Percentiles rank a stretch among this genome's conserved stretches.
Conservation (phyloP, 1,140 invertebrate species). For the Zaprionus tsacasi region DNA sequence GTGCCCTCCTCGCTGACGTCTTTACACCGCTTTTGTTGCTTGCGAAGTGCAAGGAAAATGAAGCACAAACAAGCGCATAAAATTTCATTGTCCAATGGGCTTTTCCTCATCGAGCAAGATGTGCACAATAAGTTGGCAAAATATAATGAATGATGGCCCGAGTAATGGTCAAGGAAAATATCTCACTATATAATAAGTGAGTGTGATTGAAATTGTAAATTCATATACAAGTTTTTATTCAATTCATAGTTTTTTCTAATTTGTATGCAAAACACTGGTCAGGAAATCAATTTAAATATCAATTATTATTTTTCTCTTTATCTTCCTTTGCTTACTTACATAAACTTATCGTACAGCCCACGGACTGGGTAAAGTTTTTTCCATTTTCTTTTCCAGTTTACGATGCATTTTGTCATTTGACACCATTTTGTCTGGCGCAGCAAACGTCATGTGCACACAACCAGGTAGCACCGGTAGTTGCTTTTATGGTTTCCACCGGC, state of each 20-base stretch:
- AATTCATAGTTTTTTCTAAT: too few species aligned
- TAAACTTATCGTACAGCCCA: constrained; percentile 45
- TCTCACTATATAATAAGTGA: not conserved
- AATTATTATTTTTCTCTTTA: not conserved
- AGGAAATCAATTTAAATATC: not conserved
- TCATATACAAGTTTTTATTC: not conserved
- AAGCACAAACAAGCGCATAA: constrained; percentile 49
- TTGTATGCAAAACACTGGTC: not conserved
- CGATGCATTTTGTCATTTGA: constrained; percentile 79
- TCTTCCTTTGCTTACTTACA: not conserved
- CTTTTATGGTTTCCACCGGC: constrained; percentile 71
- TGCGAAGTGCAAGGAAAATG: constrained; percentile 50
- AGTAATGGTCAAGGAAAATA: constrained; percentile 8
- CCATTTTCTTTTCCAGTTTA: constrained; percentile 59
- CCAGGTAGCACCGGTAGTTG: constrained; percentile 16
- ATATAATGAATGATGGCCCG: constrained; percentile 11
- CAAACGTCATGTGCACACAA: constrained; percentile 40
- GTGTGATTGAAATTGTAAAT: not conserved
- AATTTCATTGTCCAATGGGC: constrained; percentile 48
- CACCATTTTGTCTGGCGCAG: constrained; percentile 70
- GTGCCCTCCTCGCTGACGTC: constrained; percentile 1
- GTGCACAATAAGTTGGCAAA: constrained; percentile 20
- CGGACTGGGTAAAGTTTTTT: constrained; percentile 32
- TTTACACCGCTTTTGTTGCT: constrained; percentile 28
- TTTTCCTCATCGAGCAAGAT: constrained; percentile 19